These are phyloP conservation scores for Lagenorhynchus albirostris DNA, from an alignment of 2,113 vertebrate species.

Conservation along the genomic window DNA sequence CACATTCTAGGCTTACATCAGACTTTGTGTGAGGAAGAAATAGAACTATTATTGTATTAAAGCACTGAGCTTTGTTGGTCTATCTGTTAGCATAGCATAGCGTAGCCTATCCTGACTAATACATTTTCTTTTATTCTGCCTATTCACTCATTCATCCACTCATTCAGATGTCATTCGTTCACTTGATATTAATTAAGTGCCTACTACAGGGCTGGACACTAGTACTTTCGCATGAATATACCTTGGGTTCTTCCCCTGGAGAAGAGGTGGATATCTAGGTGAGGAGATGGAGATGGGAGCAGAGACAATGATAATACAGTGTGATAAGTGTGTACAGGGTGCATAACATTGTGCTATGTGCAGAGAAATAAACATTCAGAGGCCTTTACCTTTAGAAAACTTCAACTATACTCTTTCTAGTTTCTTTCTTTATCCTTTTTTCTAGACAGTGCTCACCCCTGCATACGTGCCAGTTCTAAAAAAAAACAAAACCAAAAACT, in stretches of 20 bases:
- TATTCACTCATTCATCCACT: not conserved
- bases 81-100: not conserved
- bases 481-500: not conserved
- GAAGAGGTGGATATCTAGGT: not conserved
- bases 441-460: not conserved
- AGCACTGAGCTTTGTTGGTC: not conserved
- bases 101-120: not conserved
- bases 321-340: not conserved
- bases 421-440: not conserved
- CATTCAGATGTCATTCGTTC: conserved; percentile 3
- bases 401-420: not conserved
- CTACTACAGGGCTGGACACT: not conserved
- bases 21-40: not conserved
- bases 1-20: not conserved
- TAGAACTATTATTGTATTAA: not conserved
- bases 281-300: not conserved
- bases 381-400: conserved; percentile 6
- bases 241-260: not conserved
- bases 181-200: not conserved
- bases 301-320: not conserved
- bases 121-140: not conserved
- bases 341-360: not conserved
- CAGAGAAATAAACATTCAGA: conserved; percentile 21
- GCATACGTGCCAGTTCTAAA: not conserved
- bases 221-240: not conserved